These are phyloP conservation scores for Agonopterix heracliana DNA, from an alignment of 2,888 invertebrate species.

Conservation along the genomic window DNA sequence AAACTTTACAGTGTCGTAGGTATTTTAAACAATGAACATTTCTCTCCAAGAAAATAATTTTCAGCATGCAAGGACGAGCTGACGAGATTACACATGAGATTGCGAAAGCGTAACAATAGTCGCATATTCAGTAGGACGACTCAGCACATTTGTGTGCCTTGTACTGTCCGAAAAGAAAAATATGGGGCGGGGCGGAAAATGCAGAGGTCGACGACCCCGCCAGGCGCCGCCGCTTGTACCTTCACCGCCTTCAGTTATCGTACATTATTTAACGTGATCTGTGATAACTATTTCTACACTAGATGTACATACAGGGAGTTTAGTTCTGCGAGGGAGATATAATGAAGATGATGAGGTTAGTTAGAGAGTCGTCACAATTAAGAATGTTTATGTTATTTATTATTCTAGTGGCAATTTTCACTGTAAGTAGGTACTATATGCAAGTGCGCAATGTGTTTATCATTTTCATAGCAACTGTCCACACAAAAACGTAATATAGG, in stretches of 20 bases:
- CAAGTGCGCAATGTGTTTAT: too few relatives aligned
- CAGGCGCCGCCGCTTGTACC: conserved; percentile 25
- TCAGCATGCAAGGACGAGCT: conserved; percentile 20
- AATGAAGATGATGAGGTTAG: conserved; percentile 23
- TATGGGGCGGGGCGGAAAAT: conserved; percentile 47
- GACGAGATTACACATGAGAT: conserved; percentile 64
- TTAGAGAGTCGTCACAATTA: conserved; percentile 7
- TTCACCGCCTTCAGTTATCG: conserved; percentile 48
- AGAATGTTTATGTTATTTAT: too few relatives aligned
- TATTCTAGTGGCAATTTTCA: too few relatives aligned
- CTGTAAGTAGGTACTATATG: too few relatives aligned
- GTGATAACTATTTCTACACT: conserved; percentile 37
- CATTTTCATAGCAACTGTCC: too few relatives aligned
- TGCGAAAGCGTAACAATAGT: conserved; percentile 64
- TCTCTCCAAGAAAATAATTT: too few relatives aligned
- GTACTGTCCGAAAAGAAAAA: conserved; percentile 70
- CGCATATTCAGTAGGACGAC: conserved; percentile 59
- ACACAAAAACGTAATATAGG: too few relatives aligned
- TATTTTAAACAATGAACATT: too few relatives aligned
- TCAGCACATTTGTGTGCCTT: conserved; percentile 54
- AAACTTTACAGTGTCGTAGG: too few relatives aligned
- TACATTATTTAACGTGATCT: conserved; percentile 50
- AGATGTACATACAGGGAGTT: conserved; percentile 18
- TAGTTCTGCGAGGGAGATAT: conserved; percentile 19
- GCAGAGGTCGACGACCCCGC: conserved; percentile 55